Base-by-base conservation (phyloP, 35 echinoderm and acorn worm species). In the Heliocidaris erythrogramma region DNA sequence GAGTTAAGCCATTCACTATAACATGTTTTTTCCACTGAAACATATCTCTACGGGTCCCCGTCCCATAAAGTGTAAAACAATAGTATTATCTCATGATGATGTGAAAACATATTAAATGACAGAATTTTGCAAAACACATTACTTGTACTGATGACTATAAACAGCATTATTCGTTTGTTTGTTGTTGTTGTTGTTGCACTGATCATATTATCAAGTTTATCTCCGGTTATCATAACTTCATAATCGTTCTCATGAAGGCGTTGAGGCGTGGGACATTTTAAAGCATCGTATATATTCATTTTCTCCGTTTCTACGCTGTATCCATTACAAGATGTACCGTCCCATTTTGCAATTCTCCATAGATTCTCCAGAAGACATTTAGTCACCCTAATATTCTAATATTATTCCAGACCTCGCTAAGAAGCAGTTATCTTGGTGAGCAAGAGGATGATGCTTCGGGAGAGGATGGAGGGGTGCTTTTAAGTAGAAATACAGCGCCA, bases 401-500 rank as follows among this genome's bases (percentile, higher is more conserved):
- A 78, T 78, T 78, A 78, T 78, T 78, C 65, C 65, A 78, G 65
- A 78, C 65, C 27, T 78, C 27, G 35, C 35, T 42, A 42, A 42
- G 35, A 18, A 27, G 65, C 21, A 6, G 65, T 78, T 78, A 78
- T 78, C 65, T 78, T 78, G 21, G 65, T 78, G 5, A 27, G 65
- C 65, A 8, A 18, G 27, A 78, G 65, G 18, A 27, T 78, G 65
- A 78, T 78, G 65, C 65, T 78, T 89, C 31, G 47, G 87, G 87
- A 48, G 32, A 89, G 87, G 87, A 9, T 32, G 47, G 31, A 89
- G 31, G 87, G 47, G 42, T 48, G 87, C 31, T 89, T 89, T 89
- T 89, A 32, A 9, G 47, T 31, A 89, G 87, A 89, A 89, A 89
- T 89, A 89, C 29, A 32, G 31, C 87, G 87, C 47, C 87, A 89